Percentiles rank a stretch among this genome's conserved stretches.
These are phyloP conservation scores for Gavia stellata DNA, from an alignment of 2,113 vertebrate species.

Conservation along the genomic window DNA sequence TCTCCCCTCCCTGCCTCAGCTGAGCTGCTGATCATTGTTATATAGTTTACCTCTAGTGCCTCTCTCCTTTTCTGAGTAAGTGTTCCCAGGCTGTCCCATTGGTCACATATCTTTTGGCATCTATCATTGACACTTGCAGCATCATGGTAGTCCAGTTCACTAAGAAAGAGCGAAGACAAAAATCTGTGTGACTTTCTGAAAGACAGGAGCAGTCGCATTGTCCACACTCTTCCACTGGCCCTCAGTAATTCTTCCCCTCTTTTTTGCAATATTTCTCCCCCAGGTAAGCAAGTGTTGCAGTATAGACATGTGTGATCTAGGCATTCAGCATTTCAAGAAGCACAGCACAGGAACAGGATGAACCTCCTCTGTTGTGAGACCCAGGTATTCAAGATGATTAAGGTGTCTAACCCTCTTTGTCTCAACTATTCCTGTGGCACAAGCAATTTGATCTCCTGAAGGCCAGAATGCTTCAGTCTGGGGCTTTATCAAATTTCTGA, in stretches of 20 bases:
- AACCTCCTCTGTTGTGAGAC: background rate
- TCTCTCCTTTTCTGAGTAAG: slow-evolving; percentile 96
- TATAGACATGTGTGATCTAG: background rate
- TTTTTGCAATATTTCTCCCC: background rate
- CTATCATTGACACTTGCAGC: slow-evolving; percentile 90
- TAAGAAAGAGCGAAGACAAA: slow-evolving; percentile 36
- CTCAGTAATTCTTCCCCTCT: background rate
- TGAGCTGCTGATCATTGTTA: background rate
- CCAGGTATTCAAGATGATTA: background rate
- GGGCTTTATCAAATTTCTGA: background rate
- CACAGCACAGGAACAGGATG: background rate
- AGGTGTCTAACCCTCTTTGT: background rate
- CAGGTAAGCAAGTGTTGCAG: background rate
- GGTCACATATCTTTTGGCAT: slow-evolving; percentile 96
- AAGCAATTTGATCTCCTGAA: background rate
- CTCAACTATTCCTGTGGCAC: background rate
- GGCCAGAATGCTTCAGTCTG: background rate
- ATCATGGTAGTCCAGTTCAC: slow-evolving; percentile 94
- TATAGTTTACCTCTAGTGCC: slow-evolving; percentile 82
- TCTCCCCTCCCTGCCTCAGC: background rate
- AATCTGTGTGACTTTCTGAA: background rate
- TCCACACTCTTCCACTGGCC: background rate
- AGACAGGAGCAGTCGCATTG: background rate
- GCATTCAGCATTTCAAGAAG: background rate
- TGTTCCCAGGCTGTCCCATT: slow-evolving; percentile 95